phyloP scores from a whole-genome alignment of 2,113 vertebrate genomes.

The Himantopus leucocephalus region DNA sequence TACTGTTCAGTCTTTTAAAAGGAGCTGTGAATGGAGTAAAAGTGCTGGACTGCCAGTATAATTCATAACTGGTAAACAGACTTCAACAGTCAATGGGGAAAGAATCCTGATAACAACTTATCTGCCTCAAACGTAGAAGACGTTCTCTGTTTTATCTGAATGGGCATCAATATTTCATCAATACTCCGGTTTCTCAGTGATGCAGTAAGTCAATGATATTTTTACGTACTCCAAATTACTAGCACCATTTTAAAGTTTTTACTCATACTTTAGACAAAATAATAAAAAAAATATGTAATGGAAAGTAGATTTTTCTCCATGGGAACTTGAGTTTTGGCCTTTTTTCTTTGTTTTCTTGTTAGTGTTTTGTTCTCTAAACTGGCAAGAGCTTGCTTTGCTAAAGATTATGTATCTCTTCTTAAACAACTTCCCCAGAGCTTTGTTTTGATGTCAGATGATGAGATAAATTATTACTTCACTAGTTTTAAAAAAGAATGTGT shows the following conservation, averaged over 20 bases:
- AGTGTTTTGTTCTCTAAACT: not conserved
- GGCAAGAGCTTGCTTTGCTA: not conserved
- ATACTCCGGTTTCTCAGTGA: not conserved
- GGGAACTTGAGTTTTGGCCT: not conserved
- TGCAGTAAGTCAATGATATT: not conserved
- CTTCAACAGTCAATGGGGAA: not conserved
- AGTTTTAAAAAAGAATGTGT: not conserved
- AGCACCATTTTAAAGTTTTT: not conserved
- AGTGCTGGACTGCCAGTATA: not conserved
- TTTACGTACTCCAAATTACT: not conserved
- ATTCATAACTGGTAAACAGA: not conserved
- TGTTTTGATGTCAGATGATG: slow-evolving; percentile 19
- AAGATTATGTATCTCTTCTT: not conserved
- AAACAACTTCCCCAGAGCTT: not conserved
- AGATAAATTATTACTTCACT: slow-evolving; percentile 25
- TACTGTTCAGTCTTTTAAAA: not conserved
- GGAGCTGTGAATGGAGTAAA: not conserved
- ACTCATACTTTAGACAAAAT: not conserved
- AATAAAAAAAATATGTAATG: not conserved
- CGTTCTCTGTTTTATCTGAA: not conserved
- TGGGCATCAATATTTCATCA: not conserved
- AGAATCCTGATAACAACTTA: not conserved
- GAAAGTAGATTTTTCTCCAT: not conserved
- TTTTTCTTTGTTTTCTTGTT: not conserved
- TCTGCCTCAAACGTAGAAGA: not conserved